These are phyloP conservation scores for Nematostella vectensis DNA, from an alignment of 92 coral and sea anemone species.

Conservation along the genomic window DNA sequence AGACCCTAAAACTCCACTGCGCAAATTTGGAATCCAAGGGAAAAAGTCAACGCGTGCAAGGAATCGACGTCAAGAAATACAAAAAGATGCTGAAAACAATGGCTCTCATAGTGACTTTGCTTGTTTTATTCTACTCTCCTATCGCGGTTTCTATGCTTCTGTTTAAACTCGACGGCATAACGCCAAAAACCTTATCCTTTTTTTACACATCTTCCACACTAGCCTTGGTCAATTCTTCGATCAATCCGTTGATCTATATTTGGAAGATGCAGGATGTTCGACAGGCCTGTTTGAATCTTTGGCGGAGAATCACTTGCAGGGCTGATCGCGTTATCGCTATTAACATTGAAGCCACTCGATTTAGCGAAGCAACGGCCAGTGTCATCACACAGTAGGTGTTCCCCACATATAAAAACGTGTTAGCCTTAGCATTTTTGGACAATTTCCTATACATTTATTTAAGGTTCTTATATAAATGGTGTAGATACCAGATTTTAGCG, in stretches of 20 bases:
- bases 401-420: no score
- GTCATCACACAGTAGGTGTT: no score
- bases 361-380: no score
- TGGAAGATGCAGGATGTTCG: slow-evolving; percentile 2
- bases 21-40: no score
- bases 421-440: no score
- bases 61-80: slow-evolving; percentile 1
- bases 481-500: no score
- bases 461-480: no score
- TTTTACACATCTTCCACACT: not conserved
- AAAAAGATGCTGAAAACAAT: not conserved
- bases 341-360: no score
- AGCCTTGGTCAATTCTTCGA: not conserved
- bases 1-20: not conserved
- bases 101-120: not conserved
- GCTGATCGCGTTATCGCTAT: not conserved
- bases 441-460: no score
- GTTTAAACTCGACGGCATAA: not conserved
- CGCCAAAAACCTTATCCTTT: not conserved
- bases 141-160: not conserved
- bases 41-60: not conserved
- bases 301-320: not conserved
- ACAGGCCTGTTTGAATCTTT: not conserved
- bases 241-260: not conserved
- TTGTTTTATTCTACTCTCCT: not conserved